Evolutionary conservation across 2,113 vertebrate genomes (phyloP).

Genomic region (Myrmophylax atrothorax): DNA sequence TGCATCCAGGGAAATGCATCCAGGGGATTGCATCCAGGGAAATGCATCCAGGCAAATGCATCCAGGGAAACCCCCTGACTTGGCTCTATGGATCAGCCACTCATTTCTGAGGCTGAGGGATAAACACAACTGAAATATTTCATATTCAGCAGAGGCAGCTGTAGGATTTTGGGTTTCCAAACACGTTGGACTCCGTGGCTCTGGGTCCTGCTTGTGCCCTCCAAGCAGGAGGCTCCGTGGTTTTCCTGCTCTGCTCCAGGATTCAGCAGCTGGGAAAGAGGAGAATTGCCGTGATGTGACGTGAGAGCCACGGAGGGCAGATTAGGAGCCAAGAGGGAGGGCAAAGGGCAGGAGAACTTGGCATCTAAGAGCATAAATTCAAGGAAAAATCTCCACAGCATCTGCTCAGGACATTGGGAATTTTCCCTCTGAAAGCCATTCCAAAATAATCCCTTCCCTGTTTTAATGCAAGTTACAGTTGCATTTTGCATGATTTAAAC

Average conservation of each 20-base stretch:
- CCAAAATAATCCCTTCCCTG: neutral
- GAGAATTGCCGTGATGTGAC: neutral
- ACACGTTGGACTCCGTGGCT: accelerated
- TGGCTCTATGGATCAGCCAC: neutral
- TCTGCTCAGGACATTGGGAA: neutral
- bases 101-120: neutral
- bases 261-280: neutral
- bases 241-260: accelerated
- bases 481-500: neutral
- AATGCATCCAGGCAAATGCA: neutral
- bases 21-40: neutral
- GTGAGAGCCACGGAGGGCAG: neutral
- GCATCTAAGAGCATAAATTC: neutral
- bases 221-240: neutral
- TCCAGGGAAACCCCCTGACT: neutral
- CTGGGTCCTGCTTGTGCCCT: neutral
- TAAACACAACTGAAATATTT: neutral
- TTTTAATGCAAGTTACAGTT: neutral
- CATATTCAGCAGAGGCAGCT: neutral
- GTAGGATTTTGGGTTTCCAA: neutral
- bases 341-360: neutral
- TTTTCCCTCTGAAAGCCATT: neutral
- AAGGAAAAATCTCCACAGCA: neutral
- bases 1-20: too few relatives aligned
- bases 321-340: neutral